These are phyloP conservation scores for Haliclona indistincta DNA, from an alignment of 37 sponge, comb jelly and placozoan genomes.

Conservation along the genomic window DNA sequence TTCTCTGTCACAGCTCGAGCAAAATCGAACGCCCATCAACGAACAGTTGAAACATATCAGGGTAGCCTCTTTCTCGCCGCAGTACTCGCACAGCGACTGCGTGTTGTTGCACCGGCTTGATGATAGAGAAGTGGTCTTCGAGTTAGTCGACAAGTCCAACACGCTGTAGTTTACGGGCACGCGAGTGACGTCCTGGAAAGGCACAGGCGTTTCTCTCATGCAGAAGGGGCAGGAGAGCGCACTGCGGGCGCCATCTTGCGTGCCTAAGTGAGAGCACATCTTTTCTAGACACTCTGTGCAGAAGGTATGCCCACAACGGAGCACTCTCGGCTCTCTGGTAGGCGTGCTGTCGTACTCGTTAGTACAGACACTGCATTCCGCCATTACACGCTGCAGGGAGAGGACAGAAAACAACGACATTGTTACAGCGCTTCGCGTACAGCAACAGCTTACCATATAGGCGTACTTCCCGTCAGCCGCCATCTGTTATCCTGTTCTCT, in stretches of 20 bases:
- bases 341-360: conserved; percentile 33
- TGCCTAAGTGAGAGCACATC: no score
- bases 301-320: conserved; percentile 78
- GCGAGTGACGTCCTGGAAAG: conserved; percentile 22
- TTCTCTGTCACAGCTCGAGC: conserved; percentile 32
- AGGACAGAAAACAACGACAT: no score
- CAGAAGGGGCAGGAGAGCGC: conserved; percentile 66
- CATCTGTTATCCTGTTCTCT: no score
- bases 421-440: no score
- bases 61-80: conserved; percentile 12
- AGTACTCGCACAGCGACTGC: conserved; percentile 33
- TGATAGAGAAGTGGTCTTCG: background rate
- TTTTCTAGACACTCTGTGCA: conserved; percentile 57
- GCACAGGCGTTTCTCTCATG: conserved; percentile 3
- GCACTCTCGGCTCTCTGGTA: conserved; percentile 40
- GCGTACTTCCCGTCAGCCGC: no score
- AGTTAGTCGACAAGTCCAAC: conserved; percentile 31
- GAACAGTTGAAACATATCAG: conserved; percentile 55
- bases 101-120: no score
- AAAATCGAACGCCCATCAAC: conserved; percentile 46
- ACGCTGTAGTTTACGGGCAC: conserved; percentile 63
- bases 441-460: no score
- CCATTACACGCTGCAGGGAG: no score
- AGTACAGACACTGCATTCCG: conserved; percentile 67
- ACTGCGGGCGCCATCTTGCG: background rate